phyloP scores from a whole-genome alignment of 2,797 vertebrate genomes.

The Syngnathus acus region DNA sequence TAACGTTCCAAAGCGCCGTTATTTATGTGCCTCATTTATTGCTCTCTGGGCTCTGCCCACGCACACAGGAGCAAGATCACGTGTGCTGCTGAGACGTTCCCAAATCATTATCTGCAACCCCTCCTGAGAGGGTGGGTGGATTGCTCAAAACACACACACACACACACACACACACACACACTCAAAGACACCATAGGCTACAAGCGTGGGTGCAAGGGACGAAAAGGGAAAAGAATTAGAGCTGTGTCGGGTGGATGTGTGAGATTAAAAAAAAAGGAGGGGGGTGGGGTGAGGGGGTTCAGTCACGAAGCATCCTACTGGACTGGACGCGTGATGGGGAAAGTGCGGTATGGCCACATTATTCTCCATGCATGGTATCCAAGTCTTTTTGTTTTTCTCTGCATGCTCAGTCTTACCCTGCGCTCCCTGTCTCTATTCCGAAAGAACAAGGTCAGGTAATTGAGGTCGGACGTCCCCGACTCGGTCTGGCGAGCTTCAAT shows the following conservation, averaged over 20 bases:
- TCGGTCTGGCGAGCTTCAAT: slow-evolving; percentile 93
- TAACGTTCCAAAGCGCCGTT: slow-evolving; percentile 1
- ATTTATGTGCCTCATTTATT: slow-evolving; percentile 45
- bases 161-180: slow-evolving; percentile 12
- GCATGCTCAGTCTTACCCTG: slow-evolving; percentile 71
- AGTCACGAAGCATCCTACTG: slow-evolving; percentile 43
- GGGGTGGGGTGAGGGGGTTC: neutral
- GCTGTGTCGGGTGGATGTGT: slow-evolving; percentile 24
- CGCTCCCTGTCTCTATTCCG: slow-evolving; percentile 82
- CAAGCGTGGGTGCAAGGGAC: slow-evolving; percentile 52
- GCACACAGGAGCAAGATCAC: slow-evolving; percentile 52
- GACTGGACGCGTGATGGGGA: slow-evolving; percentile 19
- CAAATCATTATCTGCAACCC: slow-evolving; percentile 70
- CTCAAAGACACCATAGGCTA: slow-evolving; percentile 42
- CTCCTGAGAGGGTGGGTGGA: slow-evolving; percentile 67
- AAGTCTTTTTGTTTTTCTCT: neutral
- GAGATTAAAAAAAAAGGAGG: slow-evolving; percentile 14
- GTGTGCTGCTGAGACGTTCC: slow-evolving; percentile 58
- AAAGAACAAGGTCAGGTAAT: slow-evolving; percentile 87
- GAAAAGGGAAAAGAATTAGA: slow-evolving; percentile 36
- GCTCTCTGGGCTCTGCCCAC: slow-evolving; percentile 51
- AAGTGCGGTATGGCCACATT: slow-evolving; percentile 25
- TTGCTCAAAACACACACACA: slow-evolving; percentile 28
- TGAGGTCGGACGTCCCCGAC: slow-evolving; percentile 85
- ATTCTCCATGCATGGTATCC: slow-evolving; percentile 6